These are phyloP conservation scores for Troides helena DNA, from an alignment of 2,888 invertebrate species.

Conservation along the genomic window DNA sequence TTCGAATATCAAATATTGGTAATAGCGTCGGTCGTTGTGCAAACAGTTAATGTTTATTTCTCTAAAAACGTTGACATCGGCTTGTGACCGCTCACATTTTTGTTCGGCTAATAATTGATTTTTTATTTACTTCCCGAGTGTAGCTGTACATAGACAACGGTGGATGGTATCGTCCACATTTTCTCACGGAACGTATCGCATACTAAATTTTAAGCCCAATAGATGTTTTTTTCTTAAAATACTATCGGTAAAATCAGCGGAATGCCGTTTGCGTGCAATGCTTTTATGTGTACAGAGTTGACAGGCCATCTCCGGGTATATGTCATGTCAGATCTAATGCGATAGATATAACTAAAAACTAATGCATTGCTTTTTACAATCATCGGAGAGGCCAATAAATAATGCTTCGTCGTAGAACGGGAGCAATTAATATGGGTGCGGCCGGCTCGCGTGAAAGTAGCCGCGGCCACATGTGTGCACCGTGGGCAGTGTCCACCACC, in stretches of 20 bases:
- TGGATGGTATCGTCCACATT: conserved; percentile 56
- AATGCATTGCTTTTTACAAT: conserved; percentile 78
- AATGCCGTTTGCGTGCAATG: conserved; percentile 29
- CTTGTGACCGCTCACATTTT: conserved; percentile 72
- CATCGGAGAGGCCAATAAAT: conserved; percentile 75
- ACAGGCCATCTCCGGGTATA: conserved; percentile 46
- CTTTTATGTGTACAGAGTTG: conserved; percentile 17
- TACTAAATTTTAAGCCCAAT: conserved; percentile 24
- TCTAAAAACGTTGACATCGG: conserved; percentile 73
- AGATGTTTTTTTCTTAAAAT: conserved; percentile 43
- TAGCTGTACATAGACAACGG: conserved; percentile 62
- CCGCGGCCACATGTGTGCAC: conserved; percentile 63
- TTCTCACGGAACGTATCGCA: conserved; percentile 55
- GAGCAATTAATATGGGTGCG: conserved; percentile 80
- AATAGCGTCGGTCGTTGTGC: conserved; percentile 74
- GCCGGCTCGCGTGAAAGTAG: conserved; percentile 75
- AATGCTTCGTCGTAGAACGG: conserved; percentile 78
- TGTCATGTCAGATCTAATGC: conserved; percentile 73
- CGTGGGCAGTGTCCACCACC: conserved; percentile 35
- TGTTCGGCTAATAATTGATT: conserved; percentile 76
- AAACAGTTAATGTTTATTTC: conserved; percentile 78
- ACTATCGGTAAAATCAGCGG: conserved; percentile 49
- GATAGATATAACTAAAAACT: conserved; percentile 73
- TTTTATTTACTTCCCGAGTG: conserved; percentile 70
- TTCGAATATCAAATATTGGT: conserved; percentile 78